Evolutionary conservation across 2,797 vertebrate genomes (phyloP), one percentile per base, ranked within the genome.

Genomic region (Tapirus indicus): DNA sequence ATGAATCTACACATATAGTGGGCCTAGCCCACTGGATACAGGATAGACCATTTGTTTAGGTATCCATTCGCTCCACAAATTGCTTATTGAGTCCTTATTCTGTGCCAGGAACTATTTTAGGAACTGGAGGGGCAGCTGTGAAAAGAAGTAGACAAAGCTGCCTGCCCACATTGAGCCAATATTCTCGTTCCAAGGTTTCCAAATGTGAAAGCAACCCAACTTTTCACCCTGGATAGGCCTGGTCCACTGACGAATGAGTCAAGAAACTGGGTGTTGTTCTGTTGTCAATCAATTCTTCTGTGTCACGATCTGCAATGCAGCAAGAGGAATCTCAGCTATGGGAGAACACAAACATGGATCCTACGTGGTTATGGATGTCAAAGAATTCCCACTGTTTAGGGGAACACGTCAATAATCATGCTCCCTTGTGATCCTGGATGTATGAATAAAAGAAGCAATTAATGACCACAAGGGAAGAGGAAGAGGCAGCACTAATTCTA

Each of bases 281-380:
- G 44, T 0, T 21, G 29, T 58, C 4, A 4, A 7, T 23, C 21
- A n/a, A 27, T 16, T 32, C 58, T 82, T 47, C 29, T 29, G 2
- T 1, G 35, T 35, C 12, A 13, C 35, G 18, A 17, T 5, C 23
- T 4, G 3, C 20, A 29, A 7, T 1, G 6, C 17, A 20, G 41
- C 58, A 8, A 54, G 35, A 25, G 2, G 32, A 88, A 47, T 20
- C 32, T 3, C 3, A 12, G 32, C 18, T 12, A 44, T 7, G 6
- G n/a, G 58, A 88, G n/a, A 14, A 9, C 16, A 20, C 54, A 41
- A 32, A 35, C 44, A 49, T 4, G 12, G n/a, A 75, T 6, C 23
- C 17, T 27, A 7, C 10, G 4, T 5, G 58, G 29, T 75, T 47
- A 2, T 1, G 7, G 44, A 20, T 25, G 49, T 25, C 27, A 29